Evolutionary conservation across 2,888 invertebrate genomes (phyloP).

Genomic region (Drosophila borborema): DNA sequence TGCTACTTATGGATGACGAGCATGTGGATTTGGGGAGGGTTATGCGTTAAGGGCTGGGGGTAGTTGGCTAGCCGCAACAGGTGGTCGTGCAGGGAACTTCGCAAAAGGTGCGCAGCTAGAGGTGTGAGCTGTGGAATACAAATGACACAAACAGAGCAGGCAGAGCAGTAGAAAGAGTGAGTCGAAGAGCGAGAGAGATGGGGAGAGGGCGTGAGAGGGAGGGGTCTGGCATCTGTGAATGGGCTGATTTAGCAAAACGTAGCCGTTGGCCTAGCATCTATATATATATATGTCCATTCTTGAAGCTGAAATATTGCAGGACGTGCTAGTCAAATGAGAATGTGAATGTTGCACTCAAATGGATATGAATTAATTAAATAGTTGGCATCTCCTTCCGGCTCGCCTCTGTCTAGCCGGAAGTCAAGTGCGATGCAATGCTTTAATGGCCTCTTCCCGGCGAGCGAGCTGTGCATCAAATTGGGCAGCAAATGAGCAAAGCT

Average conservation of each 20-base stretch:
- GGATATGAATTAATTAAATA: constrained; percentile 38
- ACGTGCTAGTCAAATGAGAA: constrained; percentile 30
- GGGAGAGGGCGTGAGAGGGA: background rate
- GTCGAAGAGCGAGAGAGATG: background rate
- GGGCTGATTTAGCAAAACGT: constrained; percentile 9
- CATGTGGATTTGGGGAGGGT: background rate
- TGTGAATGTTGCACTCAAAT: constrained; percentile 28
- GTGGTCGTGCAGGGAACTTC: constrained; percentile 14
- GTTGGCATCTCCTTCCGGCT: constrained; percentile 6
- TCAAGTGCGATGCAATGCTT: constrained; percentile 3
- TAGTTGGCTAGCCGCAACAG: constrained; percentile 19
- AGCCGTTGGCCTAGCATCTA: background rate
- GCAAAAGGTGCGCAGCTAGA: constrained; percentile 18
- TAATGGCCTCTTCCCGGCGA: background rate
- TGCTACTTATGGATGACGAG: background rate
- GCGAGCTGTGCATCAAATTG: constrained; percentile 59
- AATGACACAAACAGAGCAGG: background rate
- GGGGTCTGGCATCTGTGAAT: background rate
- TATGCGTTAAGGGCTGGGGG: background rate
- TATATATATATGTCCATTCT: background rate
- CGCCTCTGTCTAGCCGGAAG: background rate
- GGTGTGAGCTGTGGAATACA: background rate
- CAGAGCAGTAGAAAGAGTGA: background rate
- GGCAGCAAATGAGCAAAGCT: constrained; percentile 52
- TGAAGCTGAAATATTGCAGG: constrained; percentile 5